phyloP scores from a whole-genome alignment of 2,797 vertebrate species.

The Macropodus opercularis region DNA sequence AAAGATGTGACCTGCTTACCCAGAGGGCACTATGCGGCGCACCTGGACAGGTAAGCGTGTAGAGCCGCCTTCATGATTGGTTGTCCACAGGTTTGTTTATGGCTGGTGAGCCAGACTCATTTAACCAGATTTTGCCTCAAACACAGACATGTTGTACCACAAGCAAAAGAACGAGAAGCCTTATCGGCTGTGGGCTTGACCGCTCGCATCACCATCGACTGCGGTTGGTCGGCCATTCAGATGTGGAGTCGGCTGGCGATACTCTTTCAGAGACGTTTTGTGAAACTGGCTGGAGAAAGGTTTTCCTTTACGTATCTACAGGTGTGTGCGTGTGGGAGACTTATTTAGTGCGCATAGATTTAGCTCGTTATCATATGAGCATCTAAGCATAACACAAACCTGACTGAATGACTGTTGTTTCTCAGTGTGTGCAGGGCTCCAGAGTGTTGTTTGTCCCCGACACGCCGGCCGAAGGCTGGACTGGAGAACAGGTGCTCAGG shows the following conservation, averaged over 20 bases:
- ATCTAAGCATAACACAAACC: background rate
- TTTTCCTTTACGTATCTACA: slow-evolving; percentile 72
- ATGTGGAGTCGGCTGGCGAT: slow-evolving; percentile 55
- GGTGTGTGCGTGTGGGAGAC: slow-evolving; percentile 45
- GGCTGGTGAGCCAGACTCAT: too few species aligned
- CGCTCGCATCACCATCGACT: slow-evolving; percentile 68
- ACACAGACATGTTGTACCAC: slow-evolving; percentile 35
- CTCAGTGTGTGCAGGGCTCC: slow-evolving; percentile 68
- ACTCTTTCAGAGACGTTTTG: slow-evolving; percentile 50
- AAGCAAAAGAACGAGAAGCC: slow-evolving; percentile 19
- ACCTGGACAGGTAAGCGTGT: slow-evolving; percentile 50
- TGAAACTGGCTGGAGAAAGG: slow-evolving; percentile 20
- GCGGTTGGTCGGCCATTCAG: slow-evolving; percentile 63
- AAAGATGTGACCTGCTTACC: slow-evolving; percentile 75
- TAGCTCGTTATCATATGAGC: background rate
- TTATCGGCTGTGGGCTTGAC: slow-evolving; percentile 33
- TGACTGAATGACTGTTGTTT: background rate
- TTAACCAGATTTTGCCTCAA: too few species aligned
- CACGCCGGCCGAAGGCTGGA: slow-evolving; percentile 68
- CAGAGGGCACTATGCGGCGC: slow-evolving; percentile 36
- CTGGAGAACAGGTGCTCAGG: slow-evolving; percentile 63
- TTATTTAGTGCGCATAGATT: background rate
- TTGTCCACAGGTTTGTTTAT: background rate
- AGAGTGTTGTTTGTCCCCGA: slow-evolving; percentile 65
- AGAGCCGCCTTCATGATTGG: background rate